Conservation (phyloP, 2,888 invertebrate genomes). For the Chorisops tibialis region DNA sequence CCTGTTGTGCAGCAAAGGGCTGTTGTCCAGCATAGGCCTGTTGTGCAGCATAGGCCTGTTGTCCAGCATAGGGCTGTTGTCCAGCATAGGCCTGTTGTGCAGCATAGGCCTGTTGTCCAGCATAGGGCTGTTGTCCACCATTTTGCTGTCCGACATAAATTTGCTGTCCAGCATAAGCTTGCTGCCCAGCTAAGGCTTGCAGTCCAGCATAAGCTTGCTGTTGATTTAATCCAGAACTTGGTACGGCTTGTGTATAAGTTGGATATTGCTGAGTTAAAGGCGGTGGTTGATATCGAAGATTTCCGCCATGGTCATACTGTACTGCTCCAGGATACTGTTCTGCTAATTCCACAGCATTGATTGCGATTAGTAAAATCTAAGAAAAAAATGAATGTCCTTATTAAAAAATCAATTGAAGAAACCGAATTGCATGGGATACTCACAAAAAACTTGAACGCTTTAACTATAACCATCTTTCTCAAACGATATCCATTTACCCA, state of each 20-base stretch:
- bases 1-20: neutral
- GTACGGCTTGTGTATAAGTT: no score
- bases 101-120: neutral
- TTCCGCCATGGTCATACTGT: no score
- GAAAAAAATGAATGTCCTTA: neutral
- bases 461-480: neutral
- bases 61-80: neutral
- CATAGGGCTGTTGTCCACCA: neutral
- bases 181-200: neutral
- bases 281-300: no score
- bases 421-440: neutral
- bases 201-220: neutral
- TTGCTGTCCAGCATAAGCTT: neutral
- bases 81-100: neutral
- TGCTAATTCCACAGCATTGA: neutral
- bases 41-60: neutral
- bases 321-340: neutral
- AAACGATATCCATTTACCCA: constrained; percentile 1
- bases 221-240: no score
- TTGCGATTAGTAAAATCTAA: neutral
- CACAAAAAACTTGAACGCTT: neutral
- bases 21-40: neutral
- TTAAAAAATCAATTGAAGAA: neutral
- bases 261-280: no score
- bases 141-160: neutral